Evolutionary conservation across 2,888 invertebrate species (phyloP), one percentile per base, ranked within the genome.

Genomic region (Sarcophaga subvicina): DNA sequence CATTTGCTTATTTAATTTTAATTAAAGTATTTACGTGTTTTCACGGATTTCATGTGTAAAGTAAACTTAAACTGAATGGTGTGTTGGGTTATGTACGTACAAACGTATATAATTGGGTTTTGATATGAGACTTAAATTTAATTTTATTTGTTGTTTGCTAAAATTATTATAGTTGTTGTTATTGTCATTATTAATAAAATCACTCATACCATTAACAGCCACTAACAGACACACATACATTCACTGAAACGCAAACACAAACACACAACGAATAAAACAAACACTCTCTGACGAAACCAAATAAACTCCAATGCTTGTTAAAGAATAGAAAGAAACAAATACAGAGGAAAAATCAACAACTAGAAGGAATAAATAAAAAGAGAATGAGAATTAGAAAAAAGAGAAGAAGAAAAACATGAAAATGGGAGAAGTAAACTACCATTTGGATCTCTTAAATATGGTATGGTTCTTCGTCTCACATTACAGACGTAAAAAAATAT

Each of bases 131-230:
- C 60, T 72, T 60, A 60, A 45, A 72, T 72, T 59, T 60, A 60
- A 72, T 72, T 72, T 72, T 59, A 72, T 72, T 60, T 72, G 60
- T 59, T 71, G 59, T 71, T 71, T 71, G 49, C 59, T 60, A 5
- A 72, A 60, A 72, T 60, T 60, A 60, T 72, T 72, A 72, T 60
- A 60, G 37, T 60, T 12, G 59, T 37, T 72, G 60, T 60, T 60
- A 72, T 60, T 60, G 37, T 72, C 72, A 72, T 72, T 72, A 72
- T 72, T 60, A 72, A 72, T 60, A 72, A 25, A 27, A 72, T 72
- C n/a, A 60, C 6, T 4, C 20, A 11, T 72, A 59, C 54, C 59
- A n/a, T 27, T 54, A n/a, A n/a, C 59, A 25, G 11, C 17, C 17
- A 71, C 37, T 37, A 10, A 37, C 10, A 37, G 2, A 4, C 14